Conservation (phyloP, 2,113 vertebrate genomes). For the Irena cyanogastra region DNA sequence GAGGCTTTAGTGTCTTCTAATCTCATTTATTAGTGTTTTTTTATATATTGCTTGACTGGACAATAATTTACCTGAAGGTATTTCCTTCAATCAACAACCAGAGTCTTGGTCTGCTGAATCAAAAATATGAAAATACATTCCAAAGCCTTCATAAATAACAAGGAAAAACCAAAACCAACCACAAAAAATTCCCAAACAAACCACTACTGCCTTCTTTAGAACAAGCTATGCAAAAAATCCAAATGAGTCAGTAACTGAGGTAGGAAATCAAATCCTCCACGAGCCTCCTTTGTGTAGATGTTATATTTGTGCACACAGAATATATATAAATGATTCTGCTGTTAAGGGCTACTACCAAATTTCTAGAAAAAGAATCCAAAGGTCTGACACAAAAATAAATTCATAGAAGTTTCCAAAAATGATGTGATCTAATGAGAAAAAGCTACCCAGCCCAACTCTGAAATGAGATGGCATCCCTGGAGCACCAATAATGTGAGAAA, state of each 20-base stretch:
- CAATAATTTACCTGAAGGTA: not conserved
- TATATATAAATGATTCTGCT: not conserved
- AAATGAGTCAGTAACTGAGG: not conserved
- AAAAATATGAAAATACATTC: not conserved
- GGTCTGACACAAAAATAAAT: not conserved
- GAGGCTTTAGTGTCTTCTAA: not conserved
- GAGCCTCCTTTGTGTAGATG: not conserved
- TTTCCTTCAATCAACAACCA: not conserved
- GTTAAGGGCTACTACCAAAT: not conserved
- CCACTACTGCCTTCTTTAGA: not conserved
- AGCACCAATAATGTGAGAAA: not conserved
- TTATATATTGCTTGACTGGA: not conserved
- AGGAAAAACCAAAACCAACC: not conserved
- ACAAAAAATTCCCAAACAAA: not conserved
- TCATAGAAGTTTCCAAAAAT: not conserved
- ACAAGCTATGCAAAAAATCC: not conserved
- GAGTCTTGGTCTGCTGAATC: not conserved
- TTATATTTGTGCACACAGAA: not conserved
- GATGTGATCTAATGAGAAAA: not conserved
- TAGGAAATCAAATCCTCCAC: not conserved
- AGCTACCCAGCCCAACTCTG: not conserved
- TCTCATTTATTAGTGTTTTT: not conserved
- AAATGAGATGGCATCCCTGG: not conserved
- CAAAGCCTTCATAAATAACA: not conserved
- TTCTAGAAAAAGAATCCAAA: not conserved